These are phyloP conservation scores for Phasia obesa DNA, from an alignment of 2,888 invertebrate species.

Conservation along the genomic window DNA sequence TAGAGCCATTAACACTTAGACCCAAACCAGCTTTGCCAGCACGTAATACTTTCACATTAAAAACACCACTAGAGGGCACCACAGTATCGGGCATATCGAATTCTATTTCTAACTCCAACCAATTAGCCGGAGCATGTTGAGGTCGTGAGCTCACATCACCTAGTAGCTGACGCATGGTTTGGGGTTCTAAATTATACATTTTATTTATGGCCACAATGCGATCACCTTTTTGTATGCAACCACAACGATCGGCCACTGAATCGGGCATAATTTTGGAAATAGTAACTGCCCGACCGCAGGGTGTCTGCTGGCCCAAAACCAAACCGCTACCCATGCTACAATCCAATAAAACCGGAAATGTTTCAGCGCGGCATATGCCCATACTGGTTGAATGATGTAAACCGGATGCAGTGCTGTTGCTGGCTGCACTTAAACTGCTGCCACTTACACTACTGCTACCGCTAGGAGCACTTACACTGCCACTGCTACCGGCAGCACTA, in stretches of 20 bases:
- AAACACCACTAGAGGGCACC: conserved; percentile 94
- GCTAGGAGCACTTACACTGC: conserved; percentile 64
- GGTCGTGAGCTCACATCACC: conserved; percentile 77
- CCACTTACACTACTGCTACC: conserved; percentile 68
- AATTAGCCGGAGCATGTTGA: conserved; percentile 83
- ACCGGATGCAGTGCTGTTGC: conserved; percentile 80
- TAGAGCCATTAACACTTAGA: conserved; percentile 91
- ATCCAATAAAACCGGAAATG: conserved; percentile 82
- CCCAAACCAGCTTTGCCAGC: conserved; percentile 90
- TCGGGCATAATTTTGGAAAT: conserved; percentile 80
- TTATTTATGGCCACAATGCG: conserved; percentile 93
- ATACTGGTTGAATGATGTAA: conserved; percentile 76
- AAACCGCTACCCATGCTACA: conserved; percentile 82
- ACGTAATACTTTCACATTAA: conserved; percentile 93
- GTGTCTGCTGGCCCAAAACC: conserved; percentile 76
- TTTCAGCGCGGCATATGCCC: conserved; percentile 81
- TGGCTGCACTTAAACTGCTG: conserved; percentile 79
- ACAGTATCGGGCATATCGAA: conserved; percentile 96
- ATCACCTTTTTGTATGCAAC: conserved; percentile 91
- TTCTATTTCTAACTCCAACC: conserved; percentile 91
- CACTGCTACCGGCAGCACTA: conserved; percentile 69
- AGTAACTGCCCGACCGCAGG: conserved; percentile 80
- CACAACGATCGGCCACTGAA: conserved; percentile 85
- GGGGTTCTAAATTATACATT: conserved; percentile 86
- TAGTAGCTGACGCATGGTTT: conserved; percentile 83